These are phyloP conservation scores for Capricornis sumatraensis DNA, from an alignment of 2,113 vertebrate species.

Conservation along the genomic window DNA sequence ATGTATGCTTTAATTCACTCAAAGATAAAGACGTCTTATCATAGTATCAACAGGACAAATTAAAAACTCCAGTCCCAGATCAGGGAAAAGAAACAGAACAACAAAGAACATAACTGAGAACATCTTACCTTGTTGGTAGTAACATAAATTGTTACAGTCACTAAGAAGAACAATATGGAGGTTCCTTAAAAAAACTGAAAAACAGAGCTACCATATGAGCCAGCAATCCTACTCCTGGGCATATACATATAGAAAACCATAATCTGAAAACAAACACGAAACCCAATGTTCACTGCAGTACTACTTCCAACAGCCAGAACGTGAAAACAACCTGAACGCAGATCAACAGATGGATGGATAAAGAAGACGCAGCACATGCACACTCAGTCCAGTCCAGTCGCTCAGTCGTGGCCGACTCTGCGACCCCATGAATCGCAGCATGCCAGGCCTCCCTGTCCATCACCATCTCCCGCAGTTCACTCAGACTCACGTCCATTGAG, in stretches of 20 bases:
- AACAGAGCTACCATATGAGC: neutral
- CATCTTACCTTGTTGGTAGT: neutral
- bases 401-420: no score
- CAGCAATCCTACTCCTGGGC: neutral
- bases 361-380: neutral
- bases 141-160: neutral
- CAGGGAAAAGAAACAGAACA: neutral
- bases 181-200: neutral
- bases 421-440: no score
- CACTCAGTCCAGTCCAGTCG: no score
- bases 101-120: neutral
- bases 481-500: no score
- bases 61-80: neutral
- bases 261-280: neutral
- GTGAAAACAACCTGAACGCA: neutral
- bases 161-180: neutral
- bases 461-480: fast-evolving
- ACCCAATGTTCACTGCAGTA: neutral
- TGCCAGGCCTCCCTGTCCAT: no score
- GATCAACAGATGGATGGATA: neutral
- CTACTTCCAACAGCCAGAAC: neutral
- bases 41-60: neutral
- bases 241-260: neutral
- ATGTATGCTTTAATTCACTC: neutral
- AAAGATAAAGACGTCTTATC: neutral